Evolutionary conservation across 2,888 invertebrate genomes (phyloP).

Genomic region (Monoplex corrugatus): DNA sequence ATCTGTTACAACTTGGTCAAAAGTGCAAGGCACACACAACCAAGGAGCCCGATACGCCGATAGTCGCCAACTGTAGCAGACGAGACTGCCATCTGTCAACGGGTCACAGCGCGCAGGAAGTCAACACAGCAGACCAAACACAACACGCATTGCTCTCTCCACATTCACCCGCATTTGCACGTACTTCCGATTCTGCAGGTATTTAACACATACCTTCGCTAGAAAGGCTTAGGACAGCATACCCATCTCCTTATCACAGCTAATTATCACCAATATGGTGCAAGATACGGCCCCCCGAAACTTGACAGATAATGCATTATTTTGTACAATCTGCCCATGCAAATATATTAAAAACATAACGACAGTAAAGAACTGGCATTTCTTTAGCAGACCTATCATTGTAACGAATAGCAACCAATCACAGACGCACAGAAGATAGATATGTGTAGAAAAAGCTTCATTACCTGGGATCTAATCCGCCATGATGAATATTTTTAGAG

Average conservation of each 20-base stretch:
- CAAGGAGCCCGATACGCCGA: neutral
- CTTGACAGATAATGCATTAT: slow-evolving; percentile 49
- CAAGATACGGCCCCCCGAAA: slow-evolving; percentile 23
- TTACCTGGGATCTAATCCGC: slow-evolving; percentile 62
- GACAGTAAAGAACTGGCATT: neutral
- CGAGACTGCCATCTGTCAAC: slow-evolving; percentile 45
- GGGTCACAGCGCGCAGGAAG: slow-evolving; percentile 16
- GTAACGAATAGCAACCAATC: neutral
- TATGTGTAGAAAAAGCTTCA: slow-evolving; percentile 51
- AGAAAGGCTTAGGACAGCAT: neutral
- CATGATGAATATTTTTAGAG: slow-evolving; percentile 75
- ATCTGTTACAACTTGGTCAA: slow-evolving; percentile 25
- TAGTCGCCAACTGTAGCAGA: slow-evolving; percentile 33
- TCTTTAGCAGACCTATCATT: neutral
- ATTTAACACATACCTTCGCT: neutral
- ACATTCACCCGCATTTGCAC: neutral
- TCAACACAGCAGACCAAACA: neutral
- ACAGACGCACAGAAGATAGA: slow-evolving; percentile 9
- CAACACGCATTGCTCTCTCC: neutral
- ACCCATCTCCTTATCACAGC: slow-evolving; percentile 42
- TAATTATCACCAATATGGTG: slow-evolving; percentile 52
- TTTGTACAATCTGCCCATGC: slow-evolving; percentile 23
- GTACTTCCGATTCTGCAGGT: neutral
- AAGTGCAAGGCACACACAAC: neutral
- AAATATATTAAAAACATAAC: slow-evolving; percentile 8